Base-by-base conservation (phyloP, 1,140 invertebrate species). In the Drosophila arizonae region DNA sequence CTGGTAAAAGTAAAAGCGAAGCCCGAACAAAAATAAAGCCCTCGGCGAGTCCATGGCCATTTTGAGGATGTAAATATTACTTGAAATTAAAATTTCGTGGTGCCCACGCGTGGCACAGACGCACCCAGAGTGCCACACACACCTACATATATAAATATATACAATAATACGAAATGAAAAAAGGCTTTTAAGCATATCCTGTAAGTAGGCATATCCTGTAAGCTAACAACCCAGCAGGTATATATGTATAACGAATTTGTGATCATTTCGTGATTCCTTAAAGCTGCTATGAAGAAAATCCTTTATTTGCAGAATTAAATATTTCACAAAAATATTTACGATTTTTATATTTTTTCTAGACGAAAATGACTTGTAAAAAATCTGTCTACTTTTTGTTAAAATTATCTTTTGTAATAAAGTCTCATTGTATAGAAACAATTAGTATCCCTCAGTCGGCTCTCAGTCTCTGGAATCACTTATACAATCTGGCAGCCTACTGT, bases 21-120 rank as follows among this genome's bases (percentile, higher is more conserved):
- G 50, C 54, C 30, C 13, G 36, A 62, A 52, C 65, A 41, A 61
- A 84, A 85, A 71, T 77, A 65, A 77, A 64, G 65, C 57, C 68
- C 80, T 28, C 50, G 55, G 69, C 58, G 55, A 75, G 67, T 69
- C 17, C 21, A 61, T 43, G 67, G 61, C 71, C 75, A 87, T 86
- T 84, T 86, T 63, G 64, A 87, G 78, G 60, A 67, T 56, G 68
- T 72, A 86, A 87, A 81, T 86, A 76, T 58, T 60, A 50, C 67
- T 76, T 75, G 67, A 78, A 85, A 87, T 85, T 81, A 81, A 86
- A 86, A 86, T 81, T 24, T 24, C 21, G 21, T 87, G 72, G 66
- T 81, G 69, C 65, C 64, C 66, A 41, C 67, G 28, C 39, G 70
- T 46, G 52, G 17, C 61, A 33, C 57, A 43, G 64, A 15, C 51